phyloP scores from a whole-genome alignment of 1,140 invertebrate genomes.

The Popillia japonica region DNA sequence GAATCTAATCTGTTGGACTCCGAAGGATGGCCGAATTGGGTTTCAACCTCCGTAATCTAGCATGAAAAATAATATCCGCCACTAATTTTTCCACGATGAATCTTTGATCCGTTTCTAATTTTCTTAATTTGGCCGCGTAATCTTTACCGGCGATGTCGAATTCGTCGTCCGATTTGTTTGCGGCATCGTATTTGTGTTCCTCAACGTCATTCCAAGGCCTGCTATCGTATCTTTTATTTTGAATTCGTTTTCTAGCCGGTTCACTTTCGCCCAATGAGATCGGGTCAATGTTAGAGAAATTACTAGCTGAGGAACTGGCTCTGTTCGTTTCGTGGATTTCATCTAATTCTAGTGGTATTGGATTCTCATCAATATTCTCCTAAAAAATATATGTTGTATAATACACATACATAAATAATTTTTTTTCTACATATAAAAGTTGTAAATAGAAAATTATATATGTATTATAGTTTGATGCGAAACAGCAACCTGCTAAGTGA shows the following conservation, averaged over 20 bases:
- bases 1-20: background rate
- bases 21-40: background rate
- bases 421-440: no score
- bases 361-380: background rate
- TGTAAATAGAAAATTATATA: no score
- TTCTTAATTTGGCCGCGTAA: slow-evolving; percentile 39
- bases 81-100: background rate
- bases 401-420: no score
- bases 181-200: background rate
- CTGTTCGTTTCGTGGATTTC: background rate
- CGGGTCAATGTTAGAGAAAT: background rate
- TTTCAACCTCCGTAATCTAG: background rate
- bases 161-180: slow-evolving; percentile 14
- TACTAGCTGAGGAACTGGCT: background rate
- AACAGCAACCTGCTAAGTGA: no score
- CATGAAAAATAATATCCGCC: background rate
- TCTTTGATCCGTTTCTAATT: slow-evolving; percentile 41
- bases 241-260: background rate
- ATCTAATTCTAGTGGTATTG: background rate
- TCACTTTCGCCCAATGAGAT: background rate
- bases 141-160: slow-evolving; percentile 43
- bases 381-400: background rate
- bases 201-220: background rate
- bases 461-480: no score
- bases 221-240: background rate